Conservation (phyloP, 2,113 vertebrate species). For the Zosterops japonicus region DNA sequence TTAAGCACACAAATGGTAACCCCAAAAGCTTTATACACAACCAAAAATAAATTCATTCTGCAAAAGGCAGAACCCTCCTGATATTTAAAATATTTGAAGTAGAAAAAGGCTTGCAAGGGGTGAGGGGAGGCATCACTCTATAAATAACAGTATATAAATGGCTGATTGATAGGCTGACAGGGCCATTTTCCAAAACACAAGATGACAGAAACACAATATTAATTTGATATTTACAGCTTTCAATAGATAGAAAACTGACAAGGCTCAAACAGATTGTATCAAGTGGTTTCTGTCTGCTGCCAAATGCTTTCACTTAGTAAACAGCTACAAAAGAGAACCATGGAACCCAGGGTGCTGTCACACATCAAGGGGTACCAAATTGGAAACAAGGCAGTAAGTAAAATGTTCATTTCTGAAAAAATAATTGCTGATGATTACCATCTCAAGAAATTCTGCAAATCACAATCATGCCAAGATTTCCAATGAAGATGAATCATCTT, state of each 20-base stretch:
- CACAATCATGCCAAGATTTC: not conserved
- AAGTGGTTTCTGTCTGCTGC: not conserved
- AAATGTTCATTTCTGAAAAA: not conserved
- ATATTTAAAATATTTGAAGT: not conserved
- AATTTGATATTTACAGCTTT: constrained; percentile 23
- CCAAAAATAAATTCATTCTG: not conserved
- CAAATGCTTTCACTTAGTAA: constrained; percentile 2
- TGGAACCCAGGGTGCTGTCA: not conserved
- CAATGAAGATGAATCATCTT: not conserved
- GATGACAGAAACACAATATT: not conserved
- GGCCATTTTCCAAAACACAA: not conserved
- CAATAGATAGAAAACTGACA: not conserved
- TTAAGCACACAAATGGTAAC: not conserved
- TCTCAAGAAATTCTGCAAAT: not conserved
- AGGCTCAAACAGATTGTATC: not conserved
- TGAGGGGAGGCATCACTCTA: not conserved
- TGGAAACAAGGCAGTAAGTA: not conserved
- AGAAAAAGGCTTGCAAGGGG: not conserved
- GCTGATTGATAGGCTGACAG: not conserved
- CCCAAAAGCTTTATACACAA: not conserved
- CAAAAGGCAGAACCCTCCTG: not conserved
- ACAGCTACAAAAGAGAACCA: constrained; percentile 2
- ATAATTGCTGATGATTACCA: not conserved
- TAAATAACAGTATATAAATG: not conserved
- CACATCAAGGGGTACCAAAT: not conserved